Evolutionary conservation across 2,797 vertebrate species (phyloP).

Genomic region (Nothura maculosa): DNA sequence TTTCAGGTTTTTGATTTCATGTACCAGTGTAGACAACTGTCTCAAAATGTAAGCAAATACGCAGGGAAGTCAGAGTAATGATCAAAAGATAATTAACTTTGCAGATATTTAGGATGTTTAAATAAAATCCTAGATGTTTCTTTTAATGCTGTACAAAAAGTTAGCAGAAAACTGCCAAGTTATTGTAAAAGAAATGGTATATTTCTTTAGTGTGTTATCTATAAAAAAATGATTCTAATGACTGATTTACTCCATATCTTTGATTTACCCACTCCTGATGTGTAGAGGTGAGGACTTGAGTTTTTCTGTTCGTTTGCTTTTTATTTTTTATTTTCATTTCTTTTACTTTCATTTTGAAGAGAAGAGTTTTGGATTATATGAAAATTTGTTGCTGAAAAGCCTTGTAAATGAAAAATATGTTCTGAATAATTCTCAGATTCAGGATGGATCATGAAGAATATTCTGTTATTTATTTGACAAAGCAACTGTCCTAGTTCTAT

Average conservation of each 20-base stretch:
- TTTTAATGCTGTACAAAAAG: not conserved
- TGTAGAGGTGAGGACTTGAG: not conserved
- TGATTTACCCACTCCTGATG: not conserved
- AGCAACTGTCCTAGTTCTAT: not conserved
- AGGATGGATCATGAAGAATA: not conserved
- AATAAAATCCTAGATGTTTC: not conserved
- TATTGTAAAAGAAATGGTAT: not conserved
- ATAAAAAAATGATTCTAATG: not conserved
- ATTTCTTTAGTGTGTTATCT: not conserved
- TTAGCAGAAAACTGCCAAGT: not conserved
- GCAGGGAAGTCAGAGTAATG: not conserved
- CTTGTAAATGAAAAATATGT: not conserved
- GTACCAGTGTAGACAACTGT: not conserved
- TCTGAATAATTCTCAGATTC: not conserved
- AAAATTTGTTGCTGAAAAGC: not conserved
- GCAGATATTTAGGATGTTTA: not conserved
- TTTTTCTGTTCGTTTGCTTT: not conserved
- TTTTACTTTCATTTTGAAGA: not conserved
- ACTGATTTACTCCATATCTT: not conserved
- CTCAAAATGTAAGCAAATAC: not conserved
- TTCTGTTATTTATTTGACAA: not conserved
- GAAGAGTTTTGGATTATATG: not conserved
- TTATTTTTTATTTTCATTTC: too few relatives aligned
- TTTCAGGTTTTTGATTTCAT: not conserved
- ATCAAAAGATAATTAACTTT: not conserved